phyloP scores from a whole-genome alignment of 2,797 vertebrate genomes.

The Diplodus puntazzo region DNA sequence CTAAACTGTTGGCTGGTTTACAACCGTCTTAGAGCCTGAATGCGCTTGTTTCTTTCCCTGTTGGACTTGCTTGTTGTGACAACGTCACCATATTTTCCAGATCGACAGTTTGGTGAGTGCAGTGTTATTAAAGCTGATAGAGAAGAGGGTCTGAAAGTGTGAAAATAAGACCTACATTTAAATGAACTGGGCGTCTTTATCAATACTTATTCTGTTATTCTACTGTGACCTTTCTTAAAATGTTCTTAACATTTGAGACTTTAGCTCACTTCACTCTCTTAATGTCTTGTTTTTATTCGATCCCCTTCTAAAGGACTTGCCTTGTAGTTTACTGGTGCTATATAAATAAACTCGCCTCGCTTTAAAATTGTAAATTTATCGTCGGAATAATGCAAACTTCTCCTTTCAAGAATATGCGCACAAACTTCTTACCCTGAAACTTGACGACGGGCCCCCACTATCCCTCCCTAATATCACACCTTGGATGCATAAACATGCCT shows the following conservation, averaged over 20 bases:
- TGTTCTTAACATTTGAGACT: constrained; percentile 1
- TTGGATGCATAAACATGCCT: constrained; percentile 88
- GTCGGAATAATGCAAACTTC: constrained; percentile 36
- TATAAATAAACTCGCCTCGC: too few species aligned
- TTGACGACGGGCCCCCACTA: constrained; percentile 65
- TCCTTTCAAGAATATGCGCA: constrained; percentile 64
- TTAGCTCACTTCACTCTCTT: background rate
- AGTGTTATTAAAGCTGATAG: background rate
- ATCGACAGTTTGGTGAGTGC: background rate
- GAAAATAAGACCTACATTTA: background rate
- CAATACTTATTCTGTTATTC: background rate
- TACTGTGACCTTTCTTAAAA: background rate
- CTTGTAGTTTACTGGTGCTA: too few species aligned
- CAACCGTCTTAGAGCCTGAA: constrained; percentile 6
- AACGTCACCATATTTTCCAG: background rate
- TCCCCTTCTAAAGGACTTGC: too few species aligned
- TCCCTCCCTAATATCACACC: constrained; percentile 86
- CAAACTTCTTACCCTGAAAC: constrained; percentile 70
- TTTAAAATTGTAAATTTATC: constrained; percentile 15
- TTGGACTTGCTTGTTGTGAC: background rate
- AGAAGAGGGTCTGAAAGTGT: background rate
- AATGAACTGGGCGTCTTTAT: background rate
- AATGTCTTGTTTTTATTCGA: too few species aligned
- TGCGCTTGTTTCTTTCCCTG: background rate
- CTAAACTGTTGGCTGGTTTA: background rate